Base-by-base conservation (phyloP, 1,140 invertebrate genomes). In the Acromyrmex charruanus region DNA sequence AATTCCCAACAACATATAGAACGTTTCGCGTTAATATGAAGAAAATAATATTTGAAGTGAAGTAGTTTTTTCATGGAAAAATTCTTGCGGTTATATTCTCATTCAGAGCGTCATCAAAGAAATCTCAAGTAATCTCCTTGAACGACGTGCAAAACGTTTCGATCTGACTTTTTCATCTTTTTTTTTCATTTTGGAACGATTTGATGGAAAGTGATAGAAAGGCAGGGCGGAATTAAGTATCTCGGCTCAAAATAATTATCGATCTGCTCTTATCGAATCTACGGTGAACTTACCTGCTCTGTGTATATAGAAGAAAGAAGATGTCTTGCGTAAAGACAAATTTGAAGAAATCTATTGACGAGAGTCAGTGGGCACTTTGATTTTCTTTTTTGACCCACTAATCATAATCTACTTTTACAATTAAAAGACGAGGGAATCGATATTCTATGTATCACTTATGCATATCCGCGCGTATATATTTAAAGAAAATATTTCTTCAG, bases 221-320 rank as follows among this genome's bases (percentile, higher is more conserved):
- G 77, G 18, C 35, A 71, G 12, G 31, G 16, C 6, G 35, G 12
- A 55, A 4, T 21, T 35, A 55, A 39, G 18, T 59, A 18, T 72
- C 31, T 31, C 49, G 65, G 3, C 31, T 81, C 51, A 39, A 81
- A 81, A 81, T 81, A 81, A 81, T 81, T 71, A 71, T 58, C 35
- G 65, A 71, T 72, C 25, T 72, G 16, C 51, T 72, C 35, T 71
- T 59, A 72, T 58, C 51, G 6, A 81, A 28, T 72, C 21, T 44
- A 31, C 25, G 58, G 1, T 10, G 18, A 49, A 81, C 66, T 81
- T 81, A 81, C 66, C 79, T 72, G 51, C 10, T 49, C 16, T 58
- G 5, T 25, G 31, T 72, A 18, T 58, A 58, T 4, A 53, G 5
- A 6, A 10, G 68, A 35, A n/a, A 16, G 10, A 44, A n/a, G n/a